Percentiles rank a stretch among this genome's conserved stretches.
phyloP scores from a whole-genome alignment of 2,888 invertebrate species.

The Erannis defoliaria region DNA sequence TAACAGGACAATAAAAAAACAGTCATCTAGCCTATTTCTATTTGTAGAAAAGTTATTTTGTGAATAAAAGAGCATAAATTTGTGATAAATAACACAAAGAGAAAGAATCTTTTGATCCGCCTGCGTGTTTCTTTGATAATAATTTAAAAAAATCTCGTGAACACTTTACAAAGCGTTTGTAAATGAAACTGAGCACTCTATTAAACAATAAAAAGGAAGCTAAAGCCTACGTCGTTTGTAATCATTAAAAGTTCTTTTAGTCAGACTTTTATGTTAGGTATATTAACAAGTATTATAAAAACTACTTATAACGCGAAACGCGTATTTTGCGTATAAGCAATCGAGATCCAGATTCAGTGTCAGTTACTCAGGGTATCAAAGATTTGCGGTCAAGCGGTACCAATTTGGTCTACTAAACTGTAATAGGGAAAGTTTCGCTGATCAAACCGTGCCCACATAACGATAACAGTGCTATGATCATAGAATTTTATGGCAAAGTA shows the following conservation, averaged over 20 bases:
- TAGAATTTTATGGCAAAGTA: not conserved
- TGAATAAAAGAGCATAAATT: too few species aligned
- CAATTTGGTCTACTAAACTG: slow-evolving; percentile 28
- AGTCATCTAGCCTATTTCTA: too few species aligned
- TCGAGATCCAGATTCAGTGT: not conserved
- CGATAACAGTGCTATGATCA: slow-evolving; percentile 12
- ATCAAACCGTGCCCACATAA: slow-evolving; percentile 23
- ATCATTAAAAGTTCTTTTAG: slow-evolving; percentile 46
- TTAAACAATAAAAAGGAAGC: slow-evolving; percentile 62
- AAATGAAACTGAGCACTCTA: slow-evolving; percentile 54
- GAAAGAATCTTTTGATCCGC: slow-evolving; percentile 14
- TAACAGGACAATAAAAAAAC: too few species aligned
- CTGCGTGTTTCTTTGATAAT: slow-evolving; percentile 4
- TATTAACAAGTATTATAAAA: not conserved
- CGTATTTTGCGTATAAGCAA: not conserved
- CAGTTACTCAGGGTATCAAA: not conserved
- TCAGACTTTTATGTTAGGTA: not conserved
- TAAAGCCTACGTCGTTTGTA: slow-evolving; percentile 46
- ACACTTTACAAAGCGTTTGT: slow-evolving; percentile 44
- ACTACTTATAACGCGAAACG: too few species aligned
- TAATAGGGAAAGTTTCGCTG: slow-evolving; percentile 33
- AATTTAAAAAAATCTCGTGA: slow-evolving; percentile 1
- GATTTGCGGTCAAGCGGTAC: slow-evolving; percentile 26
- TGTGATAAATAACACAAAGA: too few species aligned
- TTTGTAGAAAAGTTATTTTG: too few species aligned